phyloP scores from a whole-genome alignment of 1,140 invertebrate species.

The Drosophila paulistorum region DNA sequence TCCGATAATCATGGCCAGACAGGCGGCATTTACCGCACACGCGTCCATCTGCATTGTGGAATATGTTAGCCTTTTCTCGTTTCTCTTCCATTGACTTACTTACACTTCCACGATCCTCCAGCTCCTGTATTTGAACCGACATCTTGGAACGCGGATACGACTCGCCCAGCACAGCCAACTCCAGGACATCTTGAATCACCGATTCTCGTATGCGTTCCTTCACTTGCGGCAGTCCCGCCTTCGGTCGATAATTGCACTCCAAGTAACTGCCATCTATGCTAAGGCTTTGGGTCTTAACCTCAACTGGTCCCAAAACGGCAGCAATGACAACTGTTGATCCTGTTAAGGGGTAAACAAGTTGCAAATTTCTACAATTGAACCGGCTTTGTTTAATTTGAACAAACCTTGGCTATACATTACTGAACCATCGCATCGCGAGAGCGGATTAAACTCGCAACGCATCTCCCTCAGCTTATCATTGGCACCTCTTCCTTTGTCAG shows the following conservation, averaged over 20 bases:
- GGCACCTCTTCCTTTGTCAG: neutral
- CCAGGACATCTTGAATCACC: constrained; percentile 90
- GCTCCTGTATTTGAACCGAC: constrained; percentile 92
- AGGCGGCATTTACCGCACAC: constrained; percentile 91
- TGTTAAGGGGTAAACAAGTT: constrained; percentile 65
- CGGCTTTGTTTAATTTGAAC: constrained; percentile 78
- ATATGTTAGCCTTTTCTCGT: neutral
- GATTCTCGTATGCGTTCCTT: constrained; percentile 90
- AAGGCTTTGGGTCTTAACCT: constrained; percentile 90
- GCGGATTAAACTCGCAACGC: constrained; percentile 88
- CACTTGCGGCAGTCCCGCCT: constrained; percentile 89
- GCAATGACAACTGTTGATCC: constrained; percentile 90
- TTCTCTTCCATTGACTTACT: constrained; percentile 48
- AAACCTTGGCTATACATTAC: constrained; percentile 87
- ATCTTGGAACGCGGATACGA: constrained; percentile 91
- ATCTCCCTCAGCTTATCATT: constrained; percentile 82
- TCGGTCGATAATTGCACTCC: constrained; percentile 90
- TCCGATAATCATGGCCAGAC: constrained; percentile 91
- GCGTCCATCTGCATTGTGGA: constrained; percentile 87
- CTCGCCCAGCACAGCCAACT: constrained; percentile 87
- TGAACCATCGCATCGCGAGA: constrained; percentile 90
- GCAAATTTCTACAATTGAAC: neutral
- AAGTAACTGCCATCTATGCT: constrained; percentile 90
- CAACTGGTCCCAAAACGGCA: constrained; percentile 92
- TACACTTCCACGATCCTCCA: constrained; percentile 93